Conservation (phyloP, 2,888 invertebrate species). For the Brenthis ino region DNA sequence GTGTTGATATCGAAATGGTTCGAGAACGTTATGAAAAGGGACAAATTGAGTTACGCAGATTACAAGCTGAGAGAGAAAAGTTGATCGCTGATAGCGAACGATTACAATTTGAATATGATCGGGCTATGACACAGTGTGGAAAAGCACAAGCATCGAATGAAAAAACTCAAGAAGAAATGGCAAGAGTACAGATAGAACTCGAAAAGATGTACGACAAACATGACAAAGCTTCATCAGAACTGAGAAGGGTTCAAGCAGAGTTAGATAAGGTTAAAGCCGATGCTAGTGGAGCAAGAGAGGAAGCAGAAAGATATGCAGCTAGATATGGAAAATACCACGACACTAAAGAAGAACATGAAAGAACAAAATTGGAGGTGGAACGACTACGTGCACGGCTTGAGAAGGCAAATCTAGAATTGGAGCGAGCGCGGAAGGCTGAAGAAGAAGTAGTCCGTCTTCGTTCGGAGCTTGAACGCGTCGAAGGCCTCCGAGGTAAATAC, state of each 20-base stretch:
- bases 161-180: constrained; percentile 94
- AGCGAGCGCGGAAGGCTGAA: constrained; percentile 87
- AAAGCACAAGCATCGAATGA: constrained; percentile 93
- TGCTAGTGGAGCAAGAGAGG: constrained; percentile 89
- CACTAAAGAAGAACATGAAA: constrained; percentile 89
- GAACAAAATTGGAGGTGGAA: constrained; percentile 91
- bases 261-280: constrained; percentile 87
- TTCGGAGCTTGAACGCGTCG: constrained; percentile 87
- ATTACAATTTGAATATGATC: constrained; percentile 91
- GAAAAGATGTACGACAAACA: constrained; percentile 96
- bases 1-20: constrained; percentile 92
- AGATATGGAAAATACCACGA: constrained; percentile 90
- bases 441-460: constrained; percentile 85
- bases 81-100: constrained; percentile 91
- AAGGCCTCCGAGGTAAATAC: constrained; percentile 86
- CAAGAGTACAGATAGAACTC: constrained; percentile 91
- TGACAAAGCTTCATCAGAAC: constrained; percentile 91
- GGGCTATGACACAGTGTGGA: constrained; percentile 92
- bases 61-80: constrained; percentile 93
- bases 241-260: constrained; percentile 90
- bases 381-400: constrained; percentile 90
- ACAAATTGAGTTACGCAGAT: constrained; percentile 90
- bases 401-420: constrained; percentile 90
- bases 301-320: constrained; percentile 87
- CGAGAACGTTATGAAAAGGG: constrained; percentile 94